Percentiles rank a stretch among this genome's conserved stretches.
Conservation (phyloP, 1,140 invertebrate species). For the Drosophila baimaii region DNA sequence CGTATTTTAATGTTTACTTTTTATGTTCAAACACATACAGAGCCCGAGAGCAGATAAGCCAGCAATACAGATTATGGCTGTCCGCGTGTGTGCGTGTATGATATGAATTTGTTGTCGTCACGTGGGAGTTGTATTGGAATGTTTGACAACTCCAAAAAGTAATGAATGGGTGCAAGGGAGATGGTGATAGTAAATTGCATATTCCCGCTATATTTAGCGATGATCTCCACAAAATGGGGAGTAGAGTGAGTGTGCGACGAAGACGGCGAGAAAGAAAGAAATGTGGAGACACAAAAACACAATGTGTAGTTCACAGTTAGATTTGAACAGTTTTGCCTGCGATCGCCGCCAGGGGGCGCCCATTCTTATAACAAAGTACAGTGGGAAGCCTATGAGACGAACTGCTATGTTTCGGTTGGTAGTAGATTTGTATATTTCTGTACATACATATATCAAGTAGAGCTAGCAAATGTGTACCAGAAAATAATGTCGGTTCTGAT, state of each 20-base stretch:
- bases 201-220: constrained; percentile 45
- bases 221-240: constrained; percentile 21
- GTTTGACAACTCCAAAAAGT: constrained; percentile 26
- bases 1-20: constrained; percentile 46
- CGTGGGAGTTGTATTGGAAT: constrained; percentile 50
- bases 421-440: no score
- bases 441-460: no score
- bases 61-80: constrained; percentile 5
- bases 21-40: constrained; percentile 35
- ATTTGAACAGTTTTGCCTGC: not conserved
- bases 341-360: constrained; percentile 11
- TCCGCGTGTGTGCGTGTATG: constrained; percentile 19
- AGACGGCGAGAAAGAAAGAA: not conserved
- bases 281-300: constrained; percentile 11
- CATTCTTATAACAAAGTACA: not conserved
- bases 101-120: constrained; percentile 65
- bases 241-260: not conserved
- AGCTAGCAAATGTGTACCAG: not conserved
- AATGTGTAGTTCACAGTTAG: constrained; percentile 28
- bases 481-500: not conserved
- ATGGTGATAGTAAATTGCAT: constrained; percentile 23
- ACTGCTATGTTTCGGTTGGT: no score
- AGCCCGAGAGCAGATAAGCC: constrained; percentile 48
- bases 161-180: constrained; percentile 4
- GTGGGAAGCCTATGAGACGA: not conserved